phyloP scores from a whole-genome alignment of 2,113 vertebrate species.

The Pachypanchax playfairii region DNA sequence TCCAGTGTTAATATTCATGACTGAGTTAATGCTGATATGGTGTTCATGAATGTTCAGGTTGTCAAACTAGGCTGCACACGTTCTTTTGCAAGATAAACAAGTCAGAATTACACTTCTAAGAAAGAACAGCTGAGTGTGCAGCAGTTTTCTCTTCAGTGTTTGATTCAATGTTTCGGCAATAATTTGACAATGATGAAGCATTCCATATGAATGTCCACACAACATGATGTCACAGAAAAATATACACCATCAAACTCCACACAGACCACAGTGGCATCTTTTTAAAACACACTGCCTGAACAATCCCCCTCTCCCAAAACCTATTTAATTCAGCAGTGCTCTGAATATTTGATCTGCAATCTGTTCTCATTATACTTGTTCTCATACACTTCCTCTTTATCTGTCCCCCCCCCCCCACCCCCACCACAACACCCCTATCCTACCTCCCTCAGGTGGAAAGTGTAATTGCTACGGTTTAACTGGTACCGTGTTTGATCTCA shows the following conservation, averaged over 20 bases:
- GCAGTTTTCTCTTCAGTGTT: neutral
- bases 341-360: slow-evolving; percentile 66
- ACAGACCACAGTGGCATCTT: slow-evolving; percentile 42
- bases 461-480: slow-evolving; percentile 71
- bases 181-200: neutral
- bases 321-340: slow-evolving; percentile 55
- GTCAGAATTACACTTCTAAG: neutral
- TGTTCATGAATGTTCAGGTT: neutral
- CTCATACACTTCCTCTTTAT: slow-evolving; percentile 43
- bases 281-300: slow-evolving; percentile 69
- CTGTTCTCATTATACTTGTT: slow-evolving; percentile 62
- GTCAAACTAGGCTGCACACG: neutral
- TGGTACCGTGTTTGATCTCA: slow-evolving; percentile 66
- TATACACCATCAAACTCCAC: slow-evolving; percentile 5
- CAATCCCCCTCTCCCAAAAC: slow-evolving; percentile 62
- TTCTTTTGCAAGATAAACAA: neutral
- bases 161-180: slow-evolving; percentile 3
- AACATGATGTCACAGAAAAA: neutral
- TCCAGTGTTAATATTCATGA: neutral
- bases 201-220: neutral
- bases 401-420: neutral
- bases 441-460: slow-evolving; percentile 60
- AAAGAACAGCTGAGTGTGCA: neutral
- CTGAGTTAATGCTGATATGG: neutral
- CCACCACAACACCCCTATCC: neutral